A percentile compares a stretch with the other conserved stretches of the same genome.
Evolutionary conservation across 1,140 invertebrate species (phyloP).

Genomic region (Drosophila saltans): DNA sequence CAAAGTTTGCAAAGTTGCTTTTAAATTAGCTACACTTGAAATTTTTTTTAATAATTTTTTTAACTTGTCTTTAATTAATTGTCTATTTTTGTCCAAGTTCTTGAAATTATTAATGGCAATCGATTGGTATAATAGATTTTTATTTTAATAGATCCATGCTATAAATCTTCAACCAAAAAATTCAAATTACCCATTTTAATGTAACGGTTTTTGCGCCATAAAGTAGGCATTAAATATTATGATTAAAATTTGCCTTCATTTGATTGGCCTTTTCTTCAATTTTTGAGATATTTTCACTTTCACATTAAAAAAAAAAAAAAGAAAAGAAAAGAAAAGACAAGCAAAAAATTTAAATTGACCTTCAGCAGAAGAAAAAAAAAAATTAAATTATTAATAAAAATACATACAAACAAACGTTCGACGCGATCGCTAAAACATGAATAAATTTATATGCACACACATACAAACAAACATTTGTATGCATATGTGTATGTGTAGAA

Average conservation of each 20-base stretch:
- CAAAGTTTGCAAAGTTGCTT: no score
- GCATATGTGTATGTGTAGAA: no score
- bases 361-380: neutral
- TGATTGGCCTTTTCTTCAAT: neutral
- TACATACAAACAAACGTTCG: no score
- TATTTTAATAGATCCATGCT: no score
- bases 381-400: neutral
- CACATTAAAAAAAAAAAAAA: constrained; percentile 1
- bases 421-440: constrained; percentile 40
- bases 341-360: constrained; percentile 4
- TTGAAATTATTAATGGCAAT: no score
- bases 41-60: no score
- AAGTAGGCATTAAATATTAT: constrained; percentile 28
- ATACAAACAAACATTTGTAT: neutral
- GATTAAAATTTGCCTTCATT: constrained; percentile 25
- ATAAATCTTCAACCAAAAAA: neutral
- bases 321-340: constrained; percentile 18
- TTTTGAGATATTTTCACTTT: neutral
- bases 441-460: constrained; percentile 42
- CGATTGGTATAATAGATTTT: no score
- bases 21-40: no score
- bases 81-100: no score
- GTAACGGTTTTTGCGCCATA: constrained; percentile 13
- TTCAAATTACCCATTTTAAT: no score
- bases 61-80: no score